phyloP scores from a whole-genome alignment of 1,140 invertebrate genomes.

The Caenorhabditis briggsae region DNA sequence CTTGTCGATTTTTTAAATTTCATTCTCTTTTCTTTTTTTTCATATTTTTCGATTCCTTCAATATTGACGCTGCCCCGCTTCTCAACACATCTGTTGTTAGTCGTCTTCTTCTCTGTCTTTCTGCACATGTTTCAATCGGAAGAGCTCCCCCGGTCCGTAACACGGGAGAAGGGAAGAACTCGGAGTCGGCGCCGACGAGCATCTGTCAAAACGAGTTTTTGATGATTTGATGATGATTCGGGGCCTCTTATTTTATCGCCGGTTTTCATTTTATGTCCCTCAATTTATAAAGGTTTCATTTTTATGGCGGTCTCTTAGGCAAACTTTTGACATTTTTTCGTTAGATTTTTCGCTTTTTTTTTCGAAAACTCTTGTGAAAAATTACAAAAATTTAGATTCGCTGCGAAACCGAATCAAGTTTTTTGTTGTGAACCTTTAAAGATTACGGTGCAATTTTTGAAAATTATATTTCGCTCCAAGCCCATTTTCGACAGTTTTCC shows the following conservation, averaged over 20 bases:
- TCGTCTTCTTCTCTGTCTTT: not conserved
- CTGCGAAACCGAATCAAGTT: no score
- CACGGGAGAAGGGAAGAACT: not conserved
- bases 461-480: no score
- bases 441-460: no score
- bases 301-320: no score
- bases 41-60: conserved; percentile 27
- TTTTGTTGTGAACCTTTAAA: no score
- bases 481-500: no score
- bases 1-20: not conserved
- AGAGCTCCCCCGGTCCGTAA: not conserved
- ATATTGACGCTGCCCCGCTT: not conserved
- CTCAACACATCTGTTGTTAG: conserved; percentile 47
- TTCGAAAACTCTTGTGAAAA: not conserved
- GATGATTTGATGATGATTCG: conserved; percentile 47
- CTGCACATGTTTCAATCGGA: conserved; percentile 48
- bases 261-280: conserved; percentile 13
- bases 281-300: not conserved
- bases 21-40: conserved; percentile 8
- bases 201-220: conserved; percentile 49
- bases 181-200: not conserved
- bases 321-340: no score
- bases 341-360: not conserved
- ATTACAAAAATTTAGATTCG: no score
- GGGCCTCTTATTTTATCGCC: conserved; percentile 21